Evolutionary conservation across 1,140 invertebrate genomes (phyloP).

Genomic region (Pseudomyrmex concolor): DNA sequence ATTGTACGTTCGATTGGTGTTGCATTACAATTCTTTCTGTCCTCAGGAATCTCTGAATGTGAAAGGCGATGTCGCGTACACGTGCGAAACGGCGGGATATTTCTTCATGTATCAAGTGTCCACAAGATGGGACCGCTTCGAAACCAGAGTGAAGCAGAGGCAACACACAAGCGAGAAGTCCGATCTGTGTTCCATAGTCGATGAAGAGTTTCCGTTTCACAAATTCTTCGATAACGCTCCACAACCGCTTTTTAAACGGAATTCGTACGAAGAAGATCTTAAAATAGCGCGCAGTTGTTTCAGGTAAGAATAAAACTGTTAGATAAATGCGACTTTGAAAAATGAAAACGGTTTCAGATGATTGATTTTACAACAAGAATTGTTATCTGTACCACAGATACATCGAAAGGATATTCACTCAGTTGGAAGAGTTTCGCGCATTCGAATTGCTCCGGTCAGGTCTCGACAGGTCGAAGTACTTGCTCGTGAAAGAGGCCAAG

Average conservation of each 20-base stretch:
- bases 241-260: constrained; percentile 95
- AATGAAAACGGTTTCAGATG: not conserved
- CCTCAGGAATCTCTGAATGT: constrained; percentile 91
- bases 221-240: constrained; percentile 97
- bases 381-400: constrained; percentile 87
- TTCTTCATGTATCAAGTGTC: constrained; percentile 95
- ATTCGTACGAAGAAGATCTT: constrained; percentile 93
- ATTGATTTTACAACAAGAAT: constrained; percentile 24
- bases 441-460: constrained; percentile 98
- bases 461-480: constrained; percentile 97
- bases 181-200: constrained; percentile 79
- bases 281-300: constrained; percentile 97
- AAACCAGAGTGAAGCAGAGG: constrained; percentile 86
- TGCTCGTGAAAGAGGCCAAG: constrained; percentile 99
- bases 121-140: constrained; percentile 96
- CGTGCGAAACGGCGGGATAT: constrained; percentile 98
- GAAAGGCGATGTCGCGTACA: constrained; percentile 96
- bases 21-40: constrained; percentile 8
- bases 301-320: constrained; percentile 85
- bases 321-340: not conserved
- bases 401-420: constrained; percentile 97
- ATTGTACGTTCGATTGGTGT: not conserved
- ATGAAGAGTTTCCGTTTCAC: constrained; percentile 95
- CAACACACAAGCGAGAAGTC: constrained; percentile 76
- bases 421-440: constrained; percentile 98